Evolutionary conservation across 2,888 invertebrate species (phyloP).

Genomic region (Leptarthrus brevirostris): DNA sequence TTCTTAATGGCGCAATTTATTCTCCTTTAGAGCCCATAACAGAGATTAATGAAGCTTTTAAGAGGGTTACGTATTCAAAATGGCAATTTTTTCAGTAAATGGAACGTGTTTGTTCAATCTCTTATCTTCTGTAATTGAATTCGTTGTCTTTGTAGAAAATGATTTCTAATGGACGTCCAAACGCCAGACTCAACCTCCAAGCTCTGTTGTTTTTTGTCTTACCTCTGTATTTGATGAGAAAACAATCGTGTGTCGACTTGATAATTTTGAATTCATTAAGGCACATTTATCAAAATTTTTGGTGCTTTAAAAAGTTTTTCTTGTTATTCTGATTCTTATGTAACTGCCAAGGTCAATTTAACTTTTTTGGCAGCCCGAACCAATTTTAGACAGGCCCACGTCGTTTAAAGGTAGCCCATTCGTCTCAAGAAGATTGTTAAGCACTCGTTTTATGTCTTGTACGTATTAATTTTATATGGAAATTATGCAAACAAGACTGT

Average conservation of each 20-base stretch:
- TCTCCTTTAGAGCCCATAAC: constrained; percentile 29
- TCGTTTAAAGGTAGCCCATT: not conserved
- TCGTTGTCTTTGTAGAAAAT: not conserved
- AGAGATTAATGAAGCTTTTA: constrained; percentile 41
- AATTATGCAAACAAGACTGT: constrained; percentile 14
- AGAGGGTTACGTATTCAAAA: not conserved
- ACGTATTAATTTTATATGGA: constrained; percentile 30
- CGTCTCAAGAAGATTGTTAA: constrained; percentile 1
- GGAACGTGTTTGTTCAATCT: constrained; percentile 25
- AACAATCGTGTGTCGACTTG: constrained; percentile 13
- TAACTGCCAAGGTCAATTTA: constrained; percentile 17
- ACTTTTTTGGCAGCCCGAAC: constrained; percentile 9
- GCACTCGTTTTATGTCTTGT: constrained; percentile 33
- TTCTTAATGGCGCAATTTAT: constrained; percentile 34
- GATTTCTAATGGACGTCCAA: constrained; percentile 13
- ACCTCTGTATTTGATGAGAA: not conserved
- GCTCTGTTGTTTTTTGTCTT: not conserved
- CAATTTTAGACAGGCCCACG: constrained; percentile 22
- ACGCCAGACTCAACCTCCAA: not conserved
- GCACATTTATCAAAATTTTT: constrained; percentile 27
- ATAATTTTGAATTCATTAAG: constrained; percentile 12
- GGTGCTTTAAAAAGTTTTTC: not conserved
- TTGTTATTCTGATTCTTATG: not conserved
- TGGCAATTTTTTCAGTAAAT: not conserved
- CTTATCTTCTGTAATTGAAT: constrained; percentile 19